Base-by-base conservation (phyloP, 2,888 invertebrate species). In the Microctonus aethiopoides region DNA sequence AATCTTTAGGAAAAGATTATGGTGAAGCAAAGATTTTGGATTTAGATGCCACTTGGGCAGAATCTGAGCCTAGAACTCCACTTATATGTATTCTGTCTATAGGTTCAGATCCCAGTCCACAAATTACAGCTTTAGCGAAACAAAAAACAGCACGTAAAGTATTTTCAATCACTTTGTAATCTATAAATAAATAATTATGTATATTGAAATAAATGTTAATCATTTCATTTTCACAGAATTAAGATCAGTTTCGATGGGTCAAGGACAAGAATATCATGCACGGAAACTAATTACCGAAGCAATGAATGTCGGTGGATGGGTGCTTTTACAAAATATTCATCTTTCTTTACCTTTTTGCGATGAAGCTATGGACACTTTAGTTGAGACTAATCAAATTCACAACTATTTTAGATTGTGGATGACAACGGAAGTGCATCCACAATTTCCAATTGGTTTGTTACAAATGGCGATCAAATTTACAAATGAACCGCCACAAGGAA, bases 401-500 rank as follows among this genome's bases (percentile, higher is more conserved):
- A 93, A 94, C 6, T 89, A 91, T 0, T 98, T 97, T 86, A 90
- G 97, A 63, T 89, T 97, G 57, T 98, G 98, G 98, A 90, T 98
- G 76, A 98, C 98, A 0, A 97, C 97, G 0, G 97, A 98, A 89
- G 95, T 95, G 0, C 97, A 98, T 84, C 89, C 92, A 11, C 94
- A 96, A 78, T 98, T 98, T 87, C 98, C 98, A 0, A 98, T 98
- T 80, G 96, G 91, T 68, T 84, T 92, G 29, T 86, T 92, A 13
- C 89, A 89, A 86, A 95, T 96, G 91, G 95, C 96, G 5, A 96
- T 98, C 71, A 98, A 98, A 87, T 98, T 97, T 84, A 98, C 98
- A 0, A 98, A 98, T 85, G 98, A 98, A 87, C 98, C 98, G 13
- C 98, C 98, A 0, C 96, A 97, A 89, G 98, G 97, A 9, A 96